A percentile compares a stretch with the other conserved stretches of the same genome.
Conservation (phyloP, 1,140 invertebrate species). For the Caenorhabditis elegans region WBcel235 BX284605.5:7146001-7146500, state of each 20-base stretch:
- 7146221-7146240: conserved; percentile 47
- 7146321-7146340: conserved; percentile 44
- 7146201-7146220: conserved; percentile 59
- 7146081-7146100: conserved; percentile 52
- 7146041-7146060: conserved; percentile 41
- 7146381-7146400: conserved; percentile 53
- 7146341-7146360: conserved; percentile 28
- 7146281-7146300: too few species aligned
- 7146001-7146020: conserved; percentile 13
- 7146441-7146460: conserved; percentile 42
- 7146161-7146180: conserved; percentile 53
- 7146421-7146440: background rate
- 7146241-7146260: background rate
- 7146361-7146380: conserved; percentile 6
- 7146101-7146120: conserved; percentile 53
- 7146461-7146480: conserved; percentile 36
- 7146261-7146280: too few species aligned
- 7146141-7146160: conserved; percentile 17
- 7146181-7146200: conserved; percentile 51
- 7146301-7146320: conserved; percentile 39
- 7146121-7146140: too few species aligned
- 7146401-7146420: conserved; percentile 20
- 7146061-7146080: conserved; percentile 38
- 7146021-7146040: conserved; percentile 25
- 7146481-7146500: conserved; percentile 49